Base-by-base conservation (phyloP, 2,888 invertebrate genomes). In the Cephus nigrinus region DNA sequence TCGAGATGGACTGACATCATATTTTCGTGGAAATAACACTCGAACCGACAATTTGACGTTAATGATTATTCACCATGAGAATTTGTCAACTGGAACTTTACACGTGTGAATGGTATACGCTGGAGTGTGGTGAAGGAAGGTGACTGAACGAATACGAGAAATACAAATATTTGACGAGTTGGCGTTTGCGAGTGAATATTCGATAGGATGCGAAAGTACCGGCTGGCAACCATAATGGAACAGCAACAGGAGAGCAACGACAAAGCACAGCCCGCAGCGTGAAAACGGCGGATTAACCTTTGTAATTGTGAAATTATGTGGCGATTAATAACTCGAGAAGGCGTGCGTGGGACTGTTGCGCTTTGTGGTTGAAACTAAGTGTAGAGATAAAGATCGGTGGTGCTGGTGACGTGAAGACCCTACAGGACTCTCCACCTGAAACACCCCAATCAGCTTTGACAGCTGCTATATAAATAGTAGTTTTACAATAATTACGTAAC, bases 371-470 rank as follows among this genome's bases (percentile, higher is more conserved):
- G 80, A 84, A 88, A 87, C 84, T 85, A 85, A 87, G 88, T 86
- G 84, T 82, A 83, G 86, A 87, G 89, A 89, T 89, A 88, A 87
- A 86, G 84, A 89, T 89, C 89, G 86, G 87, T 86, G 86, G 88
- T 87, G 86, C 83, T 84, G 76, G 84, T 74, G 80, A 79, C 79
- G 71, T 23, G 9, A 15, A 55, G 55, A 55, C 9, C 23, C 40
- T 40, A 23, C 15, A 40, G 40, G 40, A 15, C 40, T 55, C 55
- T 55, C 23, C 55, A 9, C 55, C 55, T 23, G 9, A 23, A 23
- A 55, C 2, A 55, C 23, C 15, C 23, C 55, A 55, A 55, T 55
- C 23, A 55, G 2, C 55, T 9, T 55, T 23, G 23, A 9, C 55
- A 23, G 15, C 23, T 55, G 55, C 55, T 55, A 23, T 23, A 9